These are phyloP conservation scores for Nycticryphes semicollaris DNA, from an alignment of 2,113 vertebrate genomes.

Conservation along the genomic window DNA sequence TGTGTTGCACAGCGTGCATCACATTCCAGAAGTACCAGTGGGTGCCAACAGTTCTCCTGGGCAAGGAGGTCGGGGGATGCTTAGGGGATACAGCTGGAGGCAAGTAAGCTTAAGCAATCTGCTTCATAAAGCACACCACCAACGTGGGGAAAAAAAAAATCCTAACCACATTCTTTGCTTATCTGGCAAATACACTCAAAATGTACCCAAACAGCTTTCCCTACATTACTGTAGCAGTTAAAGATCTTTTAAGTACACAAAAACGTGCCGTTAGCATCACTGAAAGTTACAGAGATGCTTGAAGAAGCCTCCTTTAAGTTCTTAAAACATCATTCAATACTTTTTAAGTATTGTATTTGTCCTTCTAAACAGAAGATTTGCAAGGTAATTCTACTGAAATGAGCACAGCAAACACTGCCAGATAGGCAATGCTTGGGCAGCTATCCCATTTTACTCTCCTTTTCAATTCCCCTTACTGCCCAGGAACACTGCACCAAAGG, in stretches of 20 bases:
- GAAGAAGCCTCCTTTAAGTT: background rate
- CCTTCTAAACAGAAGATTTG: background rate
- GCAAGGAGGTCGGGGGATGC: background rate
- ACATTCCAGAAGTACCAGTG: background rate
- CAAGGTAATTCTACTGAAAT: background rate
- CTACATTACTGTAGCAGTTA: background rate
- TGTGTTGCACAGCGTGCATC: background rate
- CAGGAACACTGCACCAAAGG: background rate
- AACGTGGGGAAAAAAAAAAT: background rate
- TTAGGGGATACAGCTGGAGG: background rate
- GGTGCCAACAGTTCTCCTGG: background rate
- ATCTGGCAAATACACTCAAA: background rate
- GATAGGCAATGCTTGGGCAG: accelerated
- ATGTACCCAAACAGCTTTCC: background rate
- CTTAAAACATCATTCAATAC: background rate
- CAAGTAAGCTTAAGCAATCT: background rate
- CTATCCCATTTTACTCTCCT: background rate
- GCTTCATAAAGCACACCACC: background rate
- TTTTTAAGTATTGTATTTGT: background rate
- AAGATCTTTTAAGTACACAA: background rate
- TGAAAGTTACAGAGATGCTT: background rate
- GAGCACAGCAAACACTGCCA: background rate
- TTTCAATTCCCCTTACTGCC: background rate
- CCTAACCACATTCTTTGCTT: background rate
- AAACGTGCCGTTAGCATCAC: background rate